Evolutionary conservation across 2,113 vertebrate genomes (phyloP), one percentile per base, ranked within the genome.

Genomic region (Rhodinocichla rosea): DNA sequence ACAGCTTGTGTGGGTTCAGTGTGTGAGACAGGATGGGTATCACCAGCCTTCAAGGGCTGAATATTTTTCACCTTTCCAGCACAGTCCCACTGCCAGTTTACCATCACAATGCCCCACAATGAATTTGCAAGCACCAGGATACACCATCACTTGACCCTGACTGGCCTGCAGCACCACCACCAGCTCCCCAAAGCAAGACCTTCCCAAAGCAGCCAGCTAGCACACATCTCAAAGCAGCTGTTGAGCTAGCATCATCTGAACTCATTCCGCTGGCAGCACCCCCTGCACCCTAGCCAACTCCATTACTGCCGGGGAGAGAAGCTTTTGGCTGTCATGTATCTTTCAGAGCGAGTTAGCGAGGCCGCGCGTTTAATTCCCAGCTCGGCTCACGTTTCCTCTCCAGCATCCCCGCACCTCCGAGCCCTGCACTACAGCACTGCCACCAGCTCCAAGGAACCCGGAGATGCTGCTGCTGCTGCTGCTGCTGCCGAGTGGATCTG

Each of bases 301-400:
- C 91, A 89, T 77, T 92, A 55, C 30, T 79, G 52, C 67, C 33
- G 49, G 63, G 70, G 67, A 95, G 78, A 2, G 5, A 87, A 91
- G 27, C 87, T 92, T 87, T 96, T 94, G 77, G 74, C 76, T 92
- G 92, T 75, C 94, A 44, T 92, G 87, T 84, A 93, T 79, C 73
- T 65, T 90, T 94, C 79, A 91, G 20, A 89, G 86, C 2, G 24
- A 94, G 94, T 94, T 91, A 96, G 76, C 18, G 4, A 95, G 39
- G 40, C 74, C 19, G 19, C 4, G 6, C 3, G 22, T 75, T 67
- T 22, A 93, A 80, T 75, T 94, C 95, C 94, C 94, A 85, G 74
- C 74, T 91, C 33, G 0, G 75, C 81, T 95, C 27, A 1, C 11
- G 3, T 68, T 95, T 87, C 92, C 67, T 79, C 55, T 83, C 85